Evolutionary conservation across 2,888 invertebrate genomes (phyloP).

Genomic region (Beris chalybata): DNA sequence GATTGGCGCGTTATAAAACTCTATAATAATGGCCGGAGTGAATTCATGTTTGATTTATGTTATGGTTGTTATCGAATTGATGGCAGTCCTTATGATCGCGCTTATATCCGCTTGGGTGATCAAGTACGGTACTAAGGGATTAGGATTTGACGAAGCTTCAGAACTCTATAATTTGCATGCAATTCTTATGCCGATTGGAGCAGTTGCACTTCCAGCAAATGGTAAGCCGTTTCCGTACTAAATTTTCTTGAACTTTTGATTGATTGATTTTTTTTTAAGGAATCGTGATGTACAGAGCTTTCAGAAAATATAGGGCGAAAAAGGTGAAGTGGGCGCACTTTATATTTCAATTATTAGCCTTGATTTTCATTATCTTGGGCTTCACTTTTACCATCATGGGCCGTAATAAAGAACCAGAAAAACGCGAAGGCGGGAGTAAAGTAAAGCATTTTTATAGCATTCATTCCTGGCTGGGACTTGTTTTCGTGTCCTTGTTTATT

Average conservation of each 20-base stretch:
- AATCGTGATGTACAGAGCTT: slow-evolving; percentile 15
- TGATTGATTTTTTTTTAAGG: background rate
- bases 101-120: slow-evolving; percentile 8
- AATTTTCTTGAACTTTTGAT: background rate
- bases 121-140: slow-evolving; percentile 9
- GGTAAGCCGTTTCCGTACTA: background rate
- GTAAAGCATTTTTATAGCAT: slow-evolving; percentile 20
- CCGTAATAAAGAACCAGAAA: background rate
- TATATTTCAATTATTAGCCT: slow-evolving; percentile 6
- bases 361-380: slow-evolving; percentile 9
- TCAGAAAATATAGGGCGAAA: slow-evolving; percentile 8
- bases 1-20: slow-evolving; percentile 2
- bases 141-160: background rate
- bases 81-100: slow-evolving; percentile 7
- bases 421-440: background rate
- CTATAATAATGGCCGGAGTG: slow-evolving; percentile 11
- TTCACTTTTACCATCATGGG: slow-evolving; percentile 18
- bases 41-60: slow-evolving; percentile 22
- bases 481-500: slow-evolving; percentile 10
- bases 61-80: slow-evolving; percentile 14
- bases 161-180: slow-evolving; percentile 12
- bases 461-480: slow-evolving; percentile 28
- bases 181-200: slow-evolving; percentile 15
- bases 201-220: slow-evolving; percentile 9
- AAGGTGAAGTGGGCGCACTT: slow-evolving; percentile 23